Evolutionary conservation across 35 echinoderm and acorn worm genomes (phyloP), one percentile per base, ranked within the genome.

Genomic region (Acanthaster planci): DNA sequence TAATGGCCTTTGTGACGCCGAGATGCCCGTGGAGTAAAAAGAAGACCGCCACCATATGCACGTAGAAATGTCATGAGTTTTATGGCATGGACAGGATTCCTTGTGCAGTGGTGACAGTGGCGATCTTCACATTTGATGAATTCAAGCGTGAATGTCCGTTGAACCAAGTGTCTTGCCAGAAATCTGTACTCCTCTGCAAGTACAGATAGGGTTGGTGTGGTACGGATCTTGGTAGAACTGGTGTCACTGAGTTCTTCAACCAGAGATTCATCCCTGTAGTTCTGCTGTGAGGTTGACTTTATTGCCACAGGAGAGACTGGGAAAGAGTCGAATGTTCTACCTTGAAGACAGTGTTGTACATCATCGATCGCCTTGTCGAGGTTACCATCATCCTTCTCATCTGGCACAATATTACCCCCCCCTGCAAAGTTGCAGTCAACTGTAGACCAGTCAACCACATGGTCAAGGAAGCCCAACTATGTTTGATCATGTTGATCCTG

Each of bases 401-500:
- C 36, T 44, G 22, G 34, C 39, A 10, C 76, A 10, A 14, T 78
- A 5, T 30, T n/a, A n/a, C 23, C 47, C 17, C 78, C 39, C 38
- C 10, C 2, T 38, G 78, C 5, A 81, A 2, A 12, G 38, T 81
- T 3, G 18, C 42, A 8, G 37, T 21, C 37, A 81, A 42, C 26
- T 27, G 16, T 9, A 81, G 38, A 27, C 78, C 78, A 22, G 78
- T 51, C 14, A 81, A 42, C 78, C 76, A 81, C 17, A 10, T 52
- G 14, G 78, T 81, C 26, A 51, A 8, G 2, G 78, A 40, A 22
- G 78, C 38, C 78, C 38, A 81, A n/a, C 37, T n/a, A 52, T 81
- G 78, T 22, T 81, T 40, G 39, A 81, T 81, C 78, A 81, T 81
- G 51, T 81, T 81, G 30, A n/a, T 51, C 30, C 30, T 47, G 26